These are phyloP conservation scores for Aepyceros melampus DNA, from an alignment of 2,113 vertebrate species.

Conservation along the genomic window DNA sequence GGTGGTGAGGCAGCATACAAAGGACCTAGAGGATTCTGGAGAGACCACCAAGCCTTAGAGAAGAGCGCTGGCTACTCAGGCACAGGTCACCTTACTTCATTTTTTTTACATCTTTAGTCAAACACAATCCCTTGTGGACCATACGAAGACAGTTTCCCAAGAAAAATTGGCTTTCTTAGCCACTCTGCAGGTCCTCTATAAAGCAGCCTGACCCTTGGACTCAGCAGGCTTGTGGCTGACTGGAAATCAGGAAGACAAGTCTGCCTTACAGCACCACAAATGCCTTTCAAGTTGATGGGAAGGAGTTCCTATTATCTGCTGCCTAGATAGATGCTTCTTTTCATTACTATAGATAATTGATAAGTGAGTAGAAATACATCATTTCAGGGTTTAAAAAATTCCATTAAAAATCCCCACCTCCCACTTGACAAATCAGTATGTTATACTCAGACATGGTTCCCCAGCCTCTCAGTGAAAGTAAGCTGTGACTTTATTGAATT, in stretches of 20 bases:
- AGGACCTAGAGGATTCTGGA: neutral
- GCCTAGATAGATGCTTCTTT: neutral
- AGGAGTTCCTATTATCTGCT: neutral
- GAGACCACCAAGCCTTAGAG: neutral
- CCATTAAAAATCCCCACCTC: neutral
- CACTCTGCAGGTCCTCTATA: neutral
- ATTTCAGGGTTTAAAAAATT: neutral
- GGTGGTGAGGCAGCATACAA: too few relatives aligned
- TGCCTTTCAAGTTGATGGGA: neutral
- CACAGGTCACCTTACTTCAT: neutral
- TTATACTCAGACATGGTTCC: too few relatives aligned
- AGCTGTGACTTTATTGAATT: neutral
- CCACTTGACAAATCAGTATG: too few relatives aligned
- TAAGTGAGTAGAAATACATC: neutral
- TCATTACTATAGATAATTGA: neutral
- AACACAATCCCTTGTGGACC: neutral
- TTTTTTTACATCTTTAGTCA: neutral
- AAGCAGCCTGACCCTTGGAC: neutral
- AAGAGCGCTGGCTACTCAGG: fast-evolving
- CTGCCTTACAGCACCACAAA: neutral
- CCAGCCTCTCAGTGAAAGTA: neutral
- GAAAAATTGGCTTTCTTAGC: neutral
- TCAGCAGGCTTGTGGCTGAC: neutral
- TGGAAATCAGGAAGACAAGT: neutral
- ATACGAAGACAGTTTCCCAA: neutral